Percentiles rank a stretch among this genome's conserved stretches.
These are phyloP conservation scores for Fringilla coelebs DNA, from an alignment of 2,797 vertebrate species.

Conservation along the genomic window DNA sequence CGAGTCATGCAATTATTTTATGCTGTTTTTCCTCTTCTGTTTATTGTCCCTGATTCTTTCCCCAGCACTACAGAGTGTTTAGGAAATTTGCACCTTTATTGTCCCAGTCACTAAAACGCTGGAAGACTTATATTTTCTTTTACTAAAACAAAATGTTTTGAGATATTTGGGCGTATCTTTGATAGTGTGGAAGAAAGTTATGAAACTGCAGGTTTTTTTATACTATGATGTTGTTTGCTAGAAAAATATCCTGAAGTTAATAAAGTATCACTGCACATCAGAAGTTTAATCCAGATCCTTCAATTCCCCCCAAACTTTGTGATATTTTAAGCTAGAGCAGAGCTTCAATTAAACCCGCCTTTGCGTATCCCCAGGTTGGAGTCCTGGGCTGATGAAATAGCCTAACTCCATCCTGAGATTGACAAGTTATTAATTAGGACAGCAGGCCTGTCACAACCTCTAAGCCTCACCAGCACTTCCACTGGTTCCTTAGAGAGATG, in stretches of 20 bases:
- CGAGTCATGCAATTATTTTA: neutral
- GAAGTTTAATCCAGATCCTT: neutral
- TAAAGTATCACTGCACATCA: neutral
- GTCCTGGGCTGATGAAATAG: neutral
- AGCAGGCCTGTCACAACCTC: constrained; percentile 63
- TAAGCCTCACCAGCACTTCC: constrained; percentile 43
- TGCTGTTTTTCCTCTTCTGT: neutral
- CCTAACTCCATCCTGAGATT: constrained; percentile 39
- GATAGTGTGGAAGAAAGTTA: neutral
- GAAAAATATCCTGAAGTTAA: neutral
- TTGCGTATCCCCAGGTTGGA: neutral
- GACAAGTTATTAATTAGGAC: constrained; percentile 62
- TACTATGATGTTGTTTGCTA: neutral
- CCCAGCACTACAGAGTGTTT: neutral
- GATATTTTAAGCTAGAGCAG: constrained; percentile 9
- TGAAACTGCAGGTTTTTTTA: neutral
- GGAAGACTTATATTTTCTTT: neutral
- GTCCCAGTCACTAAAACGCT: neutral
- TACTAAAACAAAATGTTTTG: neutral
- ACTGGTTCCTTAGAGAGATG: constrained; percentile 41
- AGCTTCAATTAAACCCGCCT: neutral
- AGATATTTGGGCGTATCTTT: neutral
- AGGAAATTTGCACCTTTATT: neutral
- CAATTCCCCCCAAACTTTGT: neutral
- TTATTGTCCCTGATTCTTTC: neutral